phyloP scores from a whole-genome alignment of 2,888 invertebrate species.

The Spilarctia lutea region DNA sequence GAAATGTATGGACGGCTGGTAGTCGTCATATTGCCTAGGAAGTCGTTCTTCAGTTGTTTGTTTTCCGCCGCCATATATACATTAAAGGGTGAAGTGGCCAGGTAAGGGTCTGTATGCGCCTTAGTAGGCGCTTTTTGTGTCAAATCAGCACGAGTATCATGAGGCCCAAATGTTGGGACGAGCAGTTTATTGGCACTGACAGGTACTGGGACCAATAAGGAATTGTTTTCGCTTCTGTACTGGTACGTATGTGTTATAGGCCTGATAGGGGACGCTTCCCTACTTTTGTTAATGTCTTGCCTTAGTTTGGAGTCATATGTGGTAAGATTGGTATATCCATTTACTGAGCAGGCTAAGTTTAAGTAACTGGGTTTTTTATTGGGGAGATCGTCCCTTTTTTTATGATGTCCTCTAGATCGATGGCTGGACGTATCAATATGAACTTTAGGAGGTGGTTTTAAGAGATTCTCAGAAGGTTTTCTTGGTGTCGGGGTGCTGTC shows the following conservation, averaged over 20 bases:
- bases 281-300: conserved; percentile 90
- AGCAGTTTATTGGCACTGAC: conserved; percentile 85
- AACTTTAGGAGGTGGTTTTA: conserved; percentile 80
- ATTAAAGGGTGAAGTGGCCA: conserved; percentile 77
- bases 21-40: conserved; percentile 81
- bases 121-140: conserved; percentile 82
- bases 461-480: conserved; percentile 69
- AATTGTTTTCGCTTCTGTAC: conserved; percentile 78
- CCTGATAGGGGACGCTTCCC: conserved; percentile 90
- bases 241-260: conserved; percentile 84
- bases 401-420: conserved; percentile 74
- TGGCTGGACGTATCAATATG: conserved; percentile 74
- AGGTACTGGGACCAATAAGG: conserved; percentile 79
- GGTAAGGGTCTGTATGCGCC: conserved; percentile 82
- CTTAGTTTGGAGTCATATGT: conserved; percentile 94
- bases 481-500: conserved; percentile 67
- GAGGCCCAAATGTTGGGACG: conserved; percentile 83
- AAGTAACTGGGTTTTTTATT: conserved; percentile 95
- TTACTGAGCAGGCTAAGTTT: conserved; percentile 95
- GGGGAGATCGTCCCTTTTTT: conserved; percentile 75
- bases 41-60: conserved; percentile 83
- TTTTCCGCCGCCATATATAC: conserved; percentile 83
- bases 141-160: conserved; percentile 82
- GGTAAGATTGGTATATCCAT: conserved; percentile 95
- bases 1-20: conserved; percentile 77